These are phyloP conservation scores for Acromyrmex heyeri DNA, from an alignment of 1,140 invertebrate genomes.

Conservation along the genomic window DNA sequence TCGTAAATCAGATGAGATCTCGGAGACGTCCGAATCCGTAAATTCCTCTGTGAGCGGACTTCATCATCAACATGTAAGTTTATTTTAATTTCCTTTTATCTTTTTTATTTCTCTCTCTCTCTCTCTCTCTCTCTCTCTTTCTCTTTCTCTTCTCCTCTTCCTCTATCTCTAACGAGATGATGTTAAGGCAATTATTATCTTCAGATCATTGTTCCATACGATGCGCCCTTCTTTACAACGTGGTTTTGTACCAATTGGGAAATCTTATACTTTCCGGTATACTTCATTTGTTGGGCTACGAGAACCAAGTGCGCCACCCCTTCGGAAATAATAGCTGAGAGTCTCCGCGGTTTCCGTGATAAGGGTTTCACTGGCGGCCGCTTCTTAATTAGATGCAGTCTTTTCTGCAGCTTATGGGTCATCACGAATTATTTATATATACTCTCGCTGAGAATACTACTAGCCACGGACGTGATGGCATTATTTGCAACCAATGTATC, in stretches of 20 bases:
- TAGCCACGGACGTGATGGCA: constrained; percentile 96
- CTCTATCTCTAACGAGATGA: neutral
- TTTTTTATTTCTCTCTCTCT: neutral
- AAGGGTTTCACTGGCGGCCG: constrained; percentile 95
- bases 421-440: constrained; percentile 97
- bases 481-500: constrained; percentile 97
- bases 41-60: constrained; percentile 83
- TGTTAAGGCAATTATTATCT: neutral
- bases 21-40: constrained; percentile 77
- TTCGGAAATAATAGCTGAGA: constrained; percentile 92
- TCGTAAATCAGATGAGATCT: constrained; percentile 83
- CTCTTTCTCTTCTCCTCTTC: too few species aligned
- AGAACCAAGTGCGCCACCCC: constrained; percentile 91
- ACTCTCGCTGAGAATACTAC: constrained; percentile 93
- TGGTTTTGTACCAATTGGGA: constrained; percentile 98
- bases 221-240: constrained; percentile 97
- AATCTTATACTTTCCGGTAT: constrained; percentile 96
- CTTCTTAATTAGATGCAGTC: constrained; percentile 93
- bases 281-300: constrained; percentile 91
- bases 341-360: constrained; percentile 93
- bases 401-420: constrained; percentile 96
- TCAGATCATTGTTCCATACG: constrained; percentile 89
- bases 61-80: constrained; percentile 84
- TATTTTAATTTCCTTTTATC: neutral
- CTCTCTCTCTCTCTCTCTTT: too few species aligned